These are phyloP conservation scores for Sula dactylatra DNA, from an alignment of 2,113 vertebrate genomes.

Conservation along the genomic window DNA sequence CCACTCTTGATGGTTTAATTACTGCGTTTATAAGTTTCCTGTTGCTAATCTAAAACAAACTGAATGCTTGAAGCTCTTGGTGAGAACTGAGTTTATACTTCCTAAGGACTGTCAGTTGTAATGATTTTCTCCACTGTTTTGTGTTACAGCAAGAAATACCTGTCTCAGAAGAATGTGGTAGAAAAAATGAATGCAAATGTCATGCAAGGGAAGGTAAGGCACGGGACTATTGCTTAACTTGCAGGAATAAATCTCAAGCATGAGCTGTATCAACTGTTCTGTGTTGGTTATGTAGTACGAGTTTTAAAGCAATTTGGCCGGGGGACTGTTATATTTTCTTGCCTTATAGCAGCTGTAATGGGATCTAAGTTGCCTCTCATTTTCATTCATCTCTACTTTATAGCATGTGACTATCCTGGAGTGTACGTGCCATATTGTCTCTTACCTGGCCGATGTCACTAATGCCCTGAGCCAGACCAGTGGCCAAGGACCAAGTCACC, in stretches of 20 bases:
- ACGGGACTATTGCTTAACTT: background rate
- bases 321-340: rapidly evolving
- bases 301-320: background rate
- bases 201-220: slow-evolving; percentile 92
- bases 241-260: background rate
- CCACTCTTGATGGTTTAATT: background rate
- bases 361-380: background rate
- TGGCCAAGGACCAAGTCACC: slow-evolving; percentile 88
- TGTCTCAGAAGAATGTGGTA: slow-evolving; percentile 97
- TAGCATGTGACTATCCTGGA: slow-evolving; percentile 94
- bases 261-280: background rate
- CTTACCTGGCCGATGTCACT: slow-evolving; percentile 96
- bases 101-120: background rate
- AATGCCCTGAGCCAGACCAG: slow-evolving; percentile 89
- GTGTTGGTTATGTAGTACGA: background rate
- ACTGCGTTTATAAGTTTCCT: background rate
- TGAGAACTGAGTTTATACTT: background rate
- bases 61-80: background rate
- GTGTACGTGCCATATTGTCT: slow-evolving; percentile 94
- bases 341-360: background rate
- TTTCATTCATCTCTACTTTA: background rate
- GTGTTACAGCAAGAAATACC: slow-evolving; percentile 91
- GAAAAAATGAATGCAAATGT: slow-evolving; percentile 96
- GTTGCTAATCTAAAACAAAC: background rate
- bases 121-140: background rate